A percentile compares a stretch with the other conserved stretches of the same genome.
Conservation (phyloP, 2,888 invertebrate species). For the Sabellastarte sp. region DNA sequence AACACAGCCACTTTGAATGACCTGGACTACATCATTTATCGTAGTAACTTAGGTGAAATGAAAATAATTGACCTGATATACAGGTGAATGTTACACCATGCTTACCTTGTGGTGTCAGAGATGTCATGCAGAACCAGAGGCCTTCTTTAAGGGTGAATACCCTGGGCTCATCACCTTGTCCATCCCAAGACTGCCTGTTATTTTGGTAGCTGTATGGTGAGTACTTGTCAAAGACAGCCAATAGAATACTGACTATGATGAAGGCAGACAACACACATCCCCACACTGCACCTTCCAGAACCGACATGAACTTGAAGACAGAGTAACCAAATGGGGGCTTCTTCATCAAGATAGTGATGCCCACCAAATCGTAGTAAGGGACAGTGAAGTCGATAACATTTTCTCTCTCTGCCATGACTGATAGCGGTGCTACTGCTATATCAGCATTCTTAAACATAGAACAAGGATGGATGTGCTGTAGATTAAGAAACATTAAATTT, state of each 20-base stretch:
- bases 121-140: conserved; percentile 99
- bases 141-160: conserved; percentile 95
- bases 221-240: conserved; percentile 96
- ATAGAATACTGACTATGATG: conserved; percentile 67
- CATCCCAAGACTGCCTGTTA: conserved; percentile 65
- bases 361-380: conserved; percentile 96
- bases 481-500: no score
- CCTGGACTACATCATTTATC: no score
- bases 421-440: conserved; percentile 88
- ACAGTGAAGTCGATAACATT: conserved; percentile 96
- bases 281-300: conserved; percentile 95
- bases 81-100: no score
- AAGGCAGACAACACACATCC: conserved; percentile 68
- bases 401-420: conserved; percentile 90
- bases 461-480: no score
- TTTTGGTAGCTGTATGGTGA: conserved; percentile 70
- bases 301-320: conserved; percentile 93
- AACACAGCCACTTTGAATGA: no score
- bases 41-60: no score
- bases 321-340: conserved; percentile 85
- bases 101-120: conserved; percentile 79
- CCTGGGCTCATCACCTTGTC: conserved; percentile 79
- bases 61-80: no score
- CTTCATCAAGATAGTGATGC: conserved; percentile 94
- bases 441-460: conserved; percentile 73